Evolutionary conservation across 2,797 vertebrate species (phyloP).

Genomic region (Cirrhinus molitorella): DNA sequence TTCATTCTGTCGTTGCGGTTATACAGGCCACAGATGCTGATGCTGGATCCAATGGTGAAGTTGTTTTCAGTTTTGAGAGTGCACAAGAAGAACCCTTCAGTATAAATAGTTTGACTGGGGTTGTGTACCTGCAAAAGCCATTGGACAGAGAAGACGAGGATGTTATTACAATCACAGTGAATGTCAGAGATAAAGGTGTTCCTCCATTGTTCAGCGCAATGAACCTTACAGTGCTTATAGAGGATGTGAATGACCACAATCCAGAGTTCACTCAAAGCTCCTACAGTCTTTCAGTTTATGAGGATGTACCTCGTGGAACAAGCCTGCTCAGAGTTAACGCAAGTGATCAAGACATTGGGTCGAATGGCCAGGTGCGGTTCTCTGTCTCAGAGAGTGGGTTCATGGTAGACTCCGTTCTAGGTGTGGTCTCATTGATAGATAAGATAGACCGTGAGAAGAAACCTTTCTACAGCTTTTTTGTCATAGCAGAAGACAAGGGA

Average conservation of each 20-base stretch:
- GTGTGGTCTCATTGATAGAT: slow-evolving; percentile 70
- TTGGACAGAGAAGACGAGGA: slow-evolving; percentile 77
- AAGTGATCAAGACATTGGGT: slow-evolving; percentile 72
- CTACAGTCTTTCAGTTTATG: slow-evolving; percentile 71
- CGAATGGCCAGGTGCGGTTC: slow-evolving; percentile 76
- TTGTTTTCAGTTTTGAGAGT: slow-evolving; percentile 74
- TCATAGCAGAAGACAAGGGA: slow-evolving; percentile 75
- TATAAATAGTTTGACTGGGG: slow-evolving; percentile 71
- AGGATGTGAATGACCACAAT: slow-evolving; percentile 79
- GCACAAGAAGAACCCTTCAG: slow-evolving; percentile 65
- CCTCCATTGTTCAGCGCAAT: slow-evolving; percentile 66
- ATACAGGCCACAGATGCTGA: slow-evolving; percentile 75
- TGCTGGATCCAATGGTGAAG: slow-evolving; percentile 70
- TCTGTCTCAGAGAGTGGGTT: slow-evolving; percentile 69
- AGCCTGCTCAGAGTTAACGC: slow-evolving; percentile 72
- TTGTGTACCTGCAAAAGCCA: slow-evolving; percentile 70
- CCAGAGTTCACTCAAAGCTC: slow-evolving; percentile 73
- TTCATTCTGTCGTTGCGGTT: slow-evolving; percentile 70
- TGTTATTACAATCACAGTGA: slow-evolving; percentile 67
- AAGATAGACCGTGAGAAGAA: slow-evolving; percentile 76
- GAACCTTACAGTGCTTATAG: slow-evolving; percentile 73
- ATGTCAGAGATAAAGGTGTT: slow-evolving; percentile 73
- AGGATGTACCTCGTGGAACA: slow-evolving; percentile 72
- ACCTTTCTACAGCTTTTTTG: slow-evolving; percentile 68
- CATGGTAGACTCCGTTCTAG: slow-evolving; percentile 73